A percentile compares a stretch with the other conserved stretches of the same genome.
Conservation (phyloP, 2,888 invertebrate species). For the Eristalis pertinax region DNA sequence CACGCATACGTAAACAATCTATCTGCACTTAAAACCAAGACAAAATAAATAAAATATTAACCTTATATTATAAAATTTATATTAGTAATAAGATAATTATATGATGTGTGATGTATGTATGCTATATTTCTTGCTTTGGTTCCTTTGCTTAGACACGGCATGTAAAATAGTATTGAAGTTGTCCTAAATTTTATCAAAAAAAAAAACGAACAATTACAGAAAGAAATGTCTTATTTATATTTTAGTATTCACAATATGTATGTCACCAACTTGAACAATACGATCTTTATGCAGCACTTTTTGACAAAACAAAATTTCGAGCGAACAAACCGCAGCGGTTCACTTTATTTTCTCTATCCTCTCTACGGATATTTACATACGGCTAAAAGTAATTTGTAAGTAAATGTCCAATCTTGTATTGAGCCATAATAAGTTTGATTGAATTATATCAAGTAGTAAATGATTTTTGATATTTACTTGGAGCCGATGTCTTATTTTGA, state of each 20-base stretch:
- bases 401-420: not conserved
- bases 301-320: not conserved
- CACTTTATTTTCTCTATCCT: not conserved
- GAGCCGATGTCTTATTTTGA: not conserved
- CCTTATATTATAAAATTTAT: conserved; percentile 46
- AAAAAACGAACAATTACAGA: not conserved
- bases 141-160: conserved; percentile 57
- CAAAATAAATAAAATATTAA: conserved; percentile 46
- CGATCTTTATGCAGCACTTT: not conserved
- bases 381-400: not conserved
- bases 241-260: conserved; percentile 34
- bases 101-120: conserved; percentile 59
- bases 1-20: conserved; percentile 71
- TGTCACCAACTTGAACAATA: conserved; percentile 17
- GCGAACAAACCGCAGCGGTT: not conserved
- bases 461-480: not conserved
- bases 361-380: not conserved
- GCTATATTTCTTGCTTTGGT: conserved; percentile 61
- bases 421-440: not conserved
- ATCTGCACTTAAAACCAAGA: conserved; percentile 59
- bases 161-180: conserved; percentile 35
- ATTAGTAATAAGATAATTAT: conserved; percentile 51
- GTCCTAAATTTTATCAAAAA: conserved; percentile 35
- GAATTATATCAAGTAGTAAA: not conserved
- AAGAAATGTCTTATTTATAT: conserved; percentile 33